Percentiles rank a stretch among this genome's conserved stretches.
Conservation (phyloP, 2,888 invertebrate species). For the Platycheirus rosarum region DNA sequence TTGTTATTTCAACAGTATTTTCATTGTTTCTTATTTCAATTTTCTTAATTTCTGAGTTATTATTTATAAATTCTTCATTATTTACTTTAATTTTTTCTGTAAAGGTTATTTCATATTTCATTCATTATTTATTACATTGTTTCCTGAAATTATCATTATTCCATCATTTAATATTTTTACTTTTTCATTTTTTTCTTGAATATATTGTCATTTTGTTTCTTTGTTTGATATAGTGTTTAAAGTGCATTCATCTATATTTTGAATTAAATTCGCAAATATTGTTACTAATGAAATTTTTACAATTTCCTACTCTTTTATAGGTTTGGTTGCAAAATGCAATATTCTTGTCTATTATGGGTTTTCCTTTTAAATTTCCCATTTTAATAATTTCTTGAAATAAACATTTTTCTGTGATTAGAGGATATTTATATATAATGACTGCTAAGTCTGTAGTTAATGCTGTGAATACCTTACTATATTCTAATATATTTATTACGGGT, state of each 20-base stretch:
- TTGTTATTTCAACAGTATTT: too few species aligned
- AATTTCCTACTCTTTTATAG: constrained; percentile 2
- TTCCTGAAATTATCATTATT: too few species aligned
- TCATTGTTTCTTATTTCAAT: too few species aligned
- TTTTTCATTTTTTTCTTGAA: too few species aligned
- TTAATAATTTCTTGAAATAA: neutral
- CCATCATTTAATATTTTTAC: too few species aligned
- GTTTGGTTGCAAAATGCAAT: neutral
- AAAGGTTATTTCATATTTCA: too few species aligned
- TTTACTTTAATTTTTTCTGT: too few species aligned
- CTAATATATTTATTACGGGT: constrained; percentile 8
- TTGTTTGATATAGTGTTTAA: neutral
- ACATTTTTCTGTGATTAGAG: neutral
- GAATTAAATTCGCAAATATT: neutral
- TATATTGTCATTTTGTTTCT: neutral
- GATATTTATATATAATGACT: constrained; percentile 8
- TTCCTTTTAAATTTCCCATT: neutral
- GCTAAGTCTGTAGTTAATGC: neutral
- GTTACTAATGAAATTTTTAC: neutral
- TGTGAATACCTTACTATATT: constrained; percentile 1
- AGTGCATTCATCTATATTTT: neutral
- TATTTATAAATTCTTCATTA: too few species aligned
- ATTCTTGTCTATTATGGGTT: neutral
- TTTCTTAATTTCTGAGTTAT: too few species aligned
- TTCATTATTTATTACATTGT: too few species aligned